A percentile compares a stretch with the other conserved stretches of the same genome.
phyloP scores from a whole-genome alignment of 2,113 vertebrate genomes.

The Lontra canadensis region DNA sequence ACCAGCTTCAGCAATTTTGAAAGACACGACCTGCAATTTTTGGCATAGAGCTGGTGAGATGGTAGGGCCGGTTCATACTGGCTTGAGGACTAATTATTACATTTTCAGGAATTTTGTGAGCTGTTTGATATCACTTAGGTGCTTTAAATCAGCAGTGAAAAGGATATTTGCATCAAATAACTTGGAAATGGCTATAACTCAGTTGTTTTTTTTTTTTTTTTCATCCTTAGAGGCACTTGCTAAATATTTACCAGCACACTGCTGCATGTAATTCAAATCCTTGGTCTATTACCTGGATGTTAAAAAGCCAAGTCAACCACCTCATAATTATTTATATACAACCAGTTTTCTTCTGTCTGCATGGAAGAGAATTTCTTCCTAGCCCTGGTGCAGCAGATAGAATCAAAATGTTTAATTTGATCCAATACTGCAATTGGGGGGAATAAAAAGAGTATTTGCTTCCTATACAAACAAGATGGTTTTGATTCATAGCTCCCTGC shows the following conservation, averaged over 20 bases:
- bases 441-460: background rate
- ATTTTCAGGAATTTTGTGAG: background rate
- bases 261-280: background rate
- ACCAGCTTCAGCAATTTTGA: background rate
- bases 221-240: background rate
- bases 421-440: fast-evolving
- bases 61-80: too few species aligned
- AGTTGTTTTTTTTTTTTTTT: fast-evolving
- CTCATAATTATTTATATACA: background rate
- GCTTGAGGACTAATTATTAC: background rate
- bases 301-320: background rate
- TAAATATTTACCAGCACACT: background rate
- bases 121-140: too few species aligned
- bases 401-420: background rate
- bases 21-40: background rate
- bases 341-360: background rate
- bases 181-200: background rate
- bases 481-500: background rate
- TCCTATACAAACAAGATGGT: background rate
- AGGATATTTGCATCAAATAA: background rate
- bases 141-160: background rate
- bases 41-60: background rate
- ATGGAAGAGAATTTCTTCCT: background rate
- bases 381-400: too few species aligned
- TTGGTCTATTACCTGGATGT: background rate